A percentile compares a stretch with the other conserved stretches of the same genome.
phyloP scores from a whole-genome alignment of 2,888 invertebrate species.

The Petrolisthes cinctipes region DNA sequence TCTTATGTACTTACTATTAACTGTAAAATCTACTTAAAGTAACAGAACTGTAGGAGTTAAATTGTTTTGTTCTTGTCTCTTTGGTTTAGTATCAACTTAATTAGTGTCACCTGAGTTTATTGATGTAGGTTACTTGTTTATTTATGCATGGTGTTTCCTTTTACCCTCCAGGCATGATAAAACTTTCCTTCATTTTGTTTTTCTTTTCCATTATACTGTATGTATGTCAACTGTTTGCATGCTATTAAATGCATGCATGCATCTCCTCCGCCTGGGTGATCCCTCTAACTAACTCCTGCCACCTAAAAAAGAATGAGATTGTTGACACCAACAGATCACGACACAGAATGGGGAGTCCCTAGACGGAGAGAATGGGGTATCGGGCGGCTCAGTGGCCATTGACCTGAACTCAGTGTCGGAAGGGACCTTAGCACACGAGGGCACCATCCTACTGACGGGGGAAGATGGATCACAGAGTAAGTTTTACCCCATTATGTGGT shows the following conservation, averaged over 20 bases:
- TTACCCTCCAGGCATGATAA: no score
- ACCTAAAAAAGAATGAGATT: slow-evolving; percentile 54
- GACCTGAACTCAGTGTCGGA: slow-evolving; percentile 91
- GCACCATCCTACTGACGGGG: slow-evolving; percentile 93
- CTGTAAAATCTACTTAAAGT: no score
- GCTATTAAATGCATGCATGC: slow-evolving; percentile 5
- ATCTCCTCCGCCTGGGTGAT: slow-evolving; percentile 51
- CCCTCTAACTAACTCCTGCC: slow-evolving; percentile 36
- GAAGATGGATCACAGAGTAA: slow-evolving; percentile 90
- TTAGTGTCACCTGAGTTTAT: no score
- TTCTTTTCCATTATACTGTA: no score
- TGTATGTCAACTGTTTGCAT: no score
- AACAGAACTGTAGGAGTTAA: no score
- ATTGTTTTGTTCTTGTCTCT: no score
- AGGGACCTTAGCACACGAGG: slow-evolving; percentile 90
- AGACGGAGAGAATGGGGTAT: slow-evolving; percentile 50
- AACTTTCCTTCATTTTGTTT: no score
- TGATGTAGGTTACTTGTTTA: no score
- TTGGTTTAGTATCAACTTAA: no score
- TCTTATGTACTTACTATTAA: no score
- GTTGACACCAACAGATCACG: slow-evolving; percentile 55
- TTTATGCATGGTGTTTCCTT: no score
- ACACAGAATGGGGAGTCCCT: slow-evolving; percentile 61
- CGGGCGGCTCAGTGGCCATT: slow-evolving; percentile 71
- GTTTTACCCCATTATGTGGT: slow-evolving; percentile 60